Evolutionary conservation across 2,113 vertebrate species (phyloP).

Genomic region (Callipepla squamata): DNA sequence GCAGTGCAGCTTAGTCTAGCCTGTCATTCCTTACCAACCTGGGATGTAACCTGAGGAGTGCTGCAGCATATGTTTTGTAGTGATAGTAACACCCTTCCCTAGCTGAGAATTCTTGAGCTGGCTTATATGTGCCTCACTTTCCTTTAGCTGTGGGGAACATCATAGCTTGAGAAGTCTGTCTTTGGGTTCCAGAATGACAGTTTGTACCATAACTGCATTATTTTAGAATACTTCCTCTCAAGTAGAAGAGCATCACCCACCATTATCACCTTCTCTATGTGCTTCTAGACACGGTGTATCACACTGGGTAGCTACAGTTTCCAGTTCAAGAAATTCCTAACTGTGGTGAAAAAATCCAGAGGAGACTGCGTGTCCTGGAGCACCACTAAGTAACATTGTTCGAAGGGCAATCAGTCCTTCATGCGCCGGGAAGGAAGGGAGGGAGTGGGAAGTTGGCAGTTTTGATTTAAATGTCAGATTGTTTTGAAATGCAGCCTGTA

Average conservation of each 20-base stretch:
- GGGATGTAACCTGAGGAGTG: neutral
- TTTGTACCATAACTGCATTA: accelerated
- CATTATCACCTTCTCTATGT: accelerated
- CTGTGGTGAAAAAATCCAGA: accelerated
- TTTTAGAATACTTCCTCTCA: neutral
- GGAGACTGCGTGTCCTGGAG: neutral
- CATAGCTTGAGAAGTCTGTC: too few species aligned
- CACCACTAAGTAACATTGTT: accelerated
- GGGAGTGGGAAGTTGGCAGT: neutral
- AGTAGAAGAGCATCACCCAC: neutral
- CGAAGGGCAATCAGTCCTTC: accelerated
- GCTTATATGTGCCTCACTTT: neutral
- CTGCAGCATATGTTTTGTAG: accelerated
- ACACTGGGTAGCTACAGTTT: accelerated
- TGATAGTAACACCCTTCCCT: accelerated
- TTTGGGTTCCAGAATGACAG: neutral
- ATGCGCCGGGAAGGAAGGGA: accelerated
- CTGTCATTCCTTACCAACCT: accelerated
- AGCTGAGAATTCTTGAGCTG: neutral
- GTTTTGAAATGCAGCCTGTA: neutral
- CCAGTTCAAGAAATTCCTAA: neutral
- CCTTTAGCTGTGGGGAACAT: neutral
- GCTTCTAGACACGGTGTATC: accelerated
- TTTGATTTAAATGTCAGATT: neutral
- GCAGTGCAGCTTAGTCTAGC: neutral